Base-by-base conservation (phyloP, 2,797 vertebrate genomes). In the Eutrigla gurnardus region DNA sequence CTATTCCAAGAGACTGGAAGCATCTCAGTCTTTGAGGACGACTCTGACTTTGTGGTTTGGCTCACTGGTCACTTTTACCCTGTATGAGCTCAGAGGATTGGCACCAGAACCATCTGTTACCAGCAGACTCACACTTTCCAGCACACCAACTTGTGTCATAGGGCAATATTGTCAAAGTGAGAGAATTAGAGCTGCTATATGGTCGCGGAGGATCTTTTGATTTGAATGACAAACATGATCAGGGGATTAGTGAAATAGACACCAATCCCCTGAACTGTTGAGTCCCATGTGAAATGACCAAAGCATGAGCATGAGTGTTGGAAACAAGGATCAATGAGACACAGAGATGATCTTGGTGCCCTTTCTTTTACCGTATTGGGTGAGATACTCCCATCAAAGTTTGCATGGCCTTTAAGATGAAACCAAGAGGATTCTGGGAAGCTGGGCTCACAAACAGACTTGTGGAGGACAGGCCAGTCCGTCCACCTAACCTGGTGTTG, bases 21-120 rank as follows among this genome's bases (percentile, higher is more conserved):
- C 60, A 81, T 77, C 70, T 72, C 60, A 76, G 47, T 46, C 69
- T 46, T 52, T 60, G 4, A 50, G 60, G 43, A 71, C 47, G 1
- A 13, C 49, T 70, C 53, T 35, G 64, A 69, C 17, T 46, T 54
- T 61, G n/a, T 7, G 17, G 25, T 61, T 64, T 67, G 73, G 12
- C 47, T 85, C 46, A 47, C 0, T 25, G 39, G 62, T 53, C 52
- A 17, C 7, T 17, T 59, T 72, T 11, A 39, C 7, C 43, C 55
- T 37, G 7, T 6, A 32, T 63, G 75, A 74, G 40, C 68, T 45
- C 3, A 25, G 49, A 64, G 7, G 47, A 37, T 45, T 17, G 40
- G n/a, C 63, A 66, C 36, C 50, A 64, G 37, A 72, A 49, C 8
- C 37, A 32, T 25, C 47, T 25, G 25, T 25, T 25, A 50, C n/a